phyloP scores from a whole-genome alignment of 2,888 invertebrate genomes.

The Apamea anceps region DNA sequence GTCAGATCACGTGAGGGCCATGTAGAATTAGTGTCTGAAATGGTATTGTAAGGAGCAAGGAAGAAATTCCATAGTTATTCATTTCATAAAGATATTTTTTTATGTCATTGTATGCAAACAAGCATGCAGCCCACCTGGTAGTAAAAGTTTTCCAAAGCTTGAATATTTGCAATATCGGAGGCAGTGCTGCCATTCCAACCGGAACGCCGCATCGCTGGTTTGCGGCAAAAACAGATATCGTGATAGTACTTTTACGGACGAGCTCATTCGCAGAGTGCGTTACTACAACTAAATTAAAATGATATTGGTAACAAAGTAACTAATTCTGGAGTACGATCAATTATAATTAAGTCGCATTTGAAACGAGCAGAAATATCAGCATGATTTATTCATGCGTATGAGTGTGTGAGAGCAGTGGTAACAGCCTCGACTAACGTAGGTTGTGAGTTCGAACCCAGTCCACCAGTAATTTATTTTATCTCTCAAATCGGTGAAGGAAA shows the following conservation, averaged over 20 bases:
- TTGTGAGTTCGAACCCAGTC: no score
- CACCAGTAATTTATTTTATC: not conserved
- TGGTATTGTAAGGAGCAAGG: not conserved
- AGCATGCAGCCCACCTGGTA: slow-evolving; percentile 34
- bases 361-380: slow-evolving; percentile 24
- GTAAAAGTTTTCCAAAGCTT: slow-evolving; percentile 20
- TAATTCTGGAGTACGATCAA: slow-evolving; percentile 37
- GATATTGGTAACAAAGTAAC: slow-evolving; percentile 10
- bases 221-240: not conserved
- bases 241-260: not conserved
- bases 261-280: slow-evolving; percentile 37
- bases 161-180: slow-evolving; percentile 9
- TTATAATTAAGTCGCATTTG: slow-evolving; percentile 43
- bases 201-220: slow-evolving; percentile 12
- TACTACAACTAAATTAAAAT: slow-evolving; percentile 39
- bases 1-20: not conserved
- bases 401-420: not conserved
- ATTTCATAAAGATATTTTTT: not conserved
- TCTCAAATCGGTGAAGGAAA: not conserved
- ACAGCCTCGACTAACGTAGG: not conserved
- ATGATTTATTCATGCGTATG: slow-evolving; percentile 4
- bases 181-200: not conserved
- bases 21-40: not conserved
- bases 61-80: not conserved
- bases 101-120: not conserved